Evolutionary conservation across 2,797 vertebrate genomes (phyloP).

Genomic region (Myotis myotis): DNA sequence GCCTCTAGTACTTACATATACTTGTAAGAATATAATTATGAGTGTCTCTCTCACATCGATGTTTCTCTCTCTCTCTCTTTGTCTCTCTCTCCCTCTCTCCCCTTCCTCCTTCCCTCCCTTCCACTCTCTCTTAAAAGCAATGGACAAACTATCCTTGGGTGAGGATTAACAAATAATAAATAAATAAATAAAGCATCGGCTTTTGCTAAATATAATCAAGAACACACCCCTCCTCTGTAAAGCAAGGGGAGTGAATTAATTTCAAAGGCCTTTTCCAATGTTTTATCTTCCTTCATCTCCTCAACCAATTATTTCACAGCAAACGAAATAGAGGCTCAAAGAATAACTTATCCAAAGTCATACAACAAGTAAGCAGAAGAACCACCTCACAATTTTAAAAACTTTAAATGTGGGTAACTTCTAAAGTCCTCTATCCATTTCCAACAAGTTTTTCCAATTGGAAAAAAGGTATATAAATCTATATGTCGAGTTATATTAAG

Average conservation of each 20-base stretch:
- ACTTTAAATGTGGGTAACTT: conserved; percentile 39
- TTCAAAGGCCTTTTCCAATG: neutral
- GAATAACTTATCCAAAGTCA: conserved; percentile 3
- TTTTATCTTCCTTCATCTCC: conserved; percentile 25
- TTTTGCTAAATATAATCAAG: conserved; percentile 40
- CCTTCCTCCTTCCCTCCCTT: no score
- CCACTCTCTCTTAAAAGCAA: no score
- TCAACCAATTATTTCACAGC: neutral
- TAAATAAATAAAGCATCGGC: neutral
- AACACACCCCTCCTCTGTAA: neutral
- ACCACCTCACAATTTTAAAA: conserved; percentile 3
- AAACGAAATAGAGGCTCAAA: conserved; percentile 2
- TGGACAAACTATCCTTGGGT: no score
- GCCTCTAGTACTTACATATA: neutral
- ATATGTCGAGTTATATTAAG: conserved; percentile 4
- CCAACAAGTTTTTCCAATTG: neutral
- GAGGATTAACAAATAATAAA: no score
- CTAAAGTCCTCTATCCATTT: conserved; percentile 15
- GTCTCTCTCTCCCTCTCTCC: no score
- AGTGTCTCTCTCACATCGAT: neutral
- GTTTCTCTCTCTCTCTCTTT: no score
- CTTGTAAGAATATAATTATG: neutral
- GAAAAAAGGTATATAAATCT: neutral
- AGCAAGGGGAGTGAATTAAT: neutral
- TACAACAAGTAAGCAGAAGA: neutral